Base-by-base conservation (phyloP, 92 coral and sea anemone species). In the Palythoa grandis region DNA sequence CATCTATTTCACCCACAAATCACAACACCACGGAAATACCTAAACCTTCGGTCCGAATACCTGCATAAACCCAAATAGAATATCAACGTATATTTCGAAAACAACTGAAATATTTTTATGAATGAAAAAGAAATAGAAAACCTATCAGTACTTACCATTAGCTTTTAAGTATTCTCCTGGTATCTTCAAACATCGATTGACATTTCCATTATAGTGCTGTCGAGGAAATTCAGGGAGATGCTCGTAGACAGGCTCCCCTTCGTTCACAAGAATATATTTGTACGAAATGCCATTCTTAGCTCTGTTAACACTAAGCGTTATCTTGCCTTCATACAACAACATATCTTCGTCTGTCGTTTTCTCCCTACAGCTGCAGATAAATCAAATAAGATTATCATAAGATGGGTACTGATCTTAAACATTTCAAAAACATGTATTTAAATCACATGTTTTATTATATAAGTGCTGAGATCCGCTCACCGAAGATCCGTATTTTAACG, bases 121-220 rank as follows among this genome's bases (percentile, higher is more conserved):
- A 8, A 56, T 14, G 15, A 56, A 56, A 56, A 3, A 56, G 0
- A 22, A 12, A 66, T n/a, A 5, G 11, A 19, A 66, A 23, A 11
- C 35, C 16, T 35, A 71, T 2, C 47, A 69, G 5, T 11, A 22
- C 86, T 69, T 70, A 83, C 87, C 87, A 83, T 54, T 54, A 67
- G 24, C 79, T 70, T 83, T 19, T 25, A 29, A 22, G 56, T 25
- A 71, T 35, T 83, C 29, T 40, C 15, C 52, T 7, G 87, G 87
- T 48, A 83, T 83, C 35, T 43, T 76, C 66, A 83, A 38, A 35
- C 39, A 19, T 14, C 87, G 79, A 71, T 83, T 71, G 24, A 63
- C 70, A n/a, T n/a, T n/a, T n/a, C n/a, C n/a, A n/a, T n/a, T n/a
- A n/a, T 58, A 17, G 29, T 7, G 23, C 14, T 0, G 6, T 37